A percentile compares a stretch with the other conserved stretches of the same genome.
phyloP scores from a whole-genome alignment of 2,888 invertebrate genomes.

The Lagria hirta region DNA sequence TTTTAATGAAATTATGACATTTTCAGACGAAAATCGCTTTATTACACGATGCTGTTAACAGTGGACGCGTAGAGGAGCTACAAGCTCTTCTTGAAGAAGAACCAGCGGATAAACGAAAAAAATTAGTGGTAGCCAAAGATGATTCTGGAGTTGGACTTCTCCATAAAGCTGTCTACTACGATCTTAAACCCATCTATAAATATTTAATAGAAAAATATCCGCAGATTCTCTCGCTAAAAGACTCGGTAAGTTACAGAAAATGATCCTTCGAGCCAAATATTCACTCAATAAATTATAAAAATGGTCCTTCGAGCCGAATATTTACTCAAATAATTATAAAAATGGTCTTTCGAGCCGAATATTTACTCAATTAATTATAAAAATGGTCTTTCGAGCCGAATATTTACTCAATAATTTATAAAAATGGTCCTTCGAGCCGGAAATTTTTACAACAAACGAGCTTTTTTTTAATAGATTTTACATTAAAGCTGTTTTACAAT shows the following conservation, averaged over 20 bases:
- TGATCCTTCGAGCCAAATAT: background rate
- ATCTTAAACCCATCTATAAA: constrained; percentile 69
- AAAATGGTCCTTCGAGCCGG: too few relatives aligned
- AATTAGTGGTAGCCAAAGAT: constrained; percentile 65
- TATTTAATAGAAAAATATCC: constrained; percentile 73
- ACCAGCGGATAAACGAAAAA: constrained; percentile 55
- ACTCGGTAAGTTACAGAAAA: constrained; percentile 64
- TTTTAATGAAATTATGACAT: constrained; percentile 6
- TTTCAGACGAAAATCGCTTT: constrained; percentile 70
- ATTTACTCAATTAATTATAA: too few relatives aligned
- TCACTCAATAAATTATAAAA: too few relatives aligned
- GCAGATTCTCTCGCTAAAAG: constrained; percentile 64
- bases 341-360: background rate
- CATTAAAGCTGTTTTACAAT: too few relatives aligned
- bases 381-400: background rate
- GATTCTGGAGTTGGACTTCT: constrained; percentile 71
- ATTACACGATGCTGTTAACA: constrained; percentile 74
- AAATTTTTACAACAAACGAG: too few relatives aligned
- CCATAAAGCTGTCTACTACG: constrained; percentile 79
- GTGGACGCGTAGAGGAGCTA: constrained; percentile 70
- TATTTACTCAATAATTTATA: too few relatives aligned
- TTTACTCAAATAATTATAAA: too few relatives aligned
- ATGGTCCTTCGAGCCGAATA: background rate
- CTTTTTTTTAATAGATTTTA: too few relatives aligned
- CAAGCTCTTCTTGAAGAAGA: constrained; percentile 58